phyloP scores from a whole-genome alignment of 37 sponge, comb jelly and placozoan species.

The Petrosia ficiformis region DNA sequence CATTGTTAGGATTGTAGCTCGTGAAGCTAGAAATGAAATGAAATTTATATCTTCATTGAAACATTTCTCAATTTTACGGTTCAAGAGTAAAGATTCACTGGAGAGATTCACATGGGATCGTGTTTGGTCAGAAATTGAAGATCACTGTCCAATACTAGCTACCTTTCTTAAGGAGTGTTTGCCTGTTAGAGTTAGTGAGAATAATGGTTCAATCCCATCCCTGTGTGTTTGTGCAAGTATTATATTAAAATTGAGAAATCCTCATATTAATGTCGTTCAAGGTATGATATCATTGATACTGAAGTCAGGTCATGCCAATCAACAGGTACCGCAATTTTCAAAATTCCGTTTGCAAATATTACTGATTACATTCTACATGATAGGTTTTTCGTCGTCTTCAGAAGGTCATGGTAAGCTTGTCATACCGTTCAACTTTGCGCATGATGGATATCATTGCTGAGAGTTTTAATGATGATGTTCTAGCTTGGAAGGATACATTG shows the following conservation, averaged over 20 bases:
- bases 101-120: neutral
- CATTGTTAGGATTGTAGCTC: neutral
- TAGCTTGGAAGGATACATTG: neutral
- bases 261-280: neutral
- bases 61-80: neutral
- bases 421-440: neutral
- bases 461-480: neutral
- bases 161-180: neutral
- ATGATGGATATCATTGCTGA: neutral
- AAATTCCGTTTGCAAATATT: neutral
- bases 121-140: neutral
- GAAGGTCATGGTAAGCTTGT: neutral
- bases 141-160: neutral
- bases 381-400: neutral
- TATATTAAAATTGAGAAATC: neutral
- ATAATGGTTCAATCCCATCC: neutral
- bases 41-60: neutral
- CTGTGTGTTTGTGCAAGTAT: neutral
- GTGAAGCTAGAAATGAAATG: neutral
- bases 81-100: neutral
- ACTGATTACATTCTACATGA: neutral
- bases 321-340: neutral
- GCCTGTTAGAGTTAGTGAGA: neutral
- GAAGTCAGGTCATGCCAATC: neutral
- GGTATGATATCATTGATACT: neutral